These are phyloP conservation scores for Sarcophaga rosellei DNA, from an alignment of 2,888 invertebrate species.

Conservation along the genomic window DNA sequence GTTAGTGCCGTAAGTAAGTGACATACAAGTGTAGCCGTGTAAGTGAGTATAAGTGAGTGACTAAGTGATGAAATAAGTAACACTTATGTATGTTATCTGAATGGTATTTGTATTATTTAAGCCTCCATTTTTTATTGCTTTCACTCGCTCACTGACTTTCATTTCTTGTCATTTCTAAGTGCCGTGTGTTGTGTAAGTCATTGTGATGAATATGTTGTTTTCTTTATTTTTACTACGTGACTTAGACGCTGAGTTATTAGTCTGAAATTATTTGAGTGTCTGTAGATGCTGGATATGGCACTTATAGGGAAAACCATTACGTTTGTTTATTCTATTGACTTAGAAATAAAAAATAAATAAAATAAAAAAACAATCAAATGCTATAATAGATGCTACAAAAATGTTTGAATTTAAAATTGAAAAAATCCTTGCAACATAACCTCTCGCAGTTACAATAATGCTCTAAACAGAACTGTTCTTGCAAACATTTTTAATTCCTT, in stretches of 20 bases:
- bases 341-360: too few relatives aligned
- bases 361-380: too few relatives aligned
- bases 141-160: neutral
- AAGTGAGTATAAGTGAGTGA: neutral
- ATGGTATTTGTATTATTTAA: conserved; percentile 20
- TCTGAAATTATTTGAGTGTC: conserved; percentile 71
- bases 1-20: conserved; percentile 18
- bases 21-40: neutral
- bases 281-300: too few relatives aligned
- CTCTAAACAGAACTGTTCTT: too few relatives aligned
- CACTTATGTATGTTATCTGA: conserved; percentile 1
- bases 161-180: neutral
- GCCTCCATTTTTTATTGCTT: conserved; percentile 27
- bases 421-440: too few relatives aligned
- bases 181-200: conserved; percentile 15
- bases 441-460: too few relatives aligned
- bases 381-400: too few relatives aligned
- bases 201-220: conserved; percentile 52
- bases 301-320: too few relatives aligned
- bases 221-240: conserved; percentile 71
- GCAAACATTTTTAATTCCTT: too few relatives aligned
- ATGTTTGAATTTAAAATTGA: too few relatives aligned
- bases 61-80: conserved; percentile 7
- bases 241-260: conserved; percentile 74
- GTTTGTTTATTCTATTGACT: too few relatives aligned